Conservation (phyloP, 2,797 vertebrate genomes). For the Macroramphosus scolopax region DNA sequence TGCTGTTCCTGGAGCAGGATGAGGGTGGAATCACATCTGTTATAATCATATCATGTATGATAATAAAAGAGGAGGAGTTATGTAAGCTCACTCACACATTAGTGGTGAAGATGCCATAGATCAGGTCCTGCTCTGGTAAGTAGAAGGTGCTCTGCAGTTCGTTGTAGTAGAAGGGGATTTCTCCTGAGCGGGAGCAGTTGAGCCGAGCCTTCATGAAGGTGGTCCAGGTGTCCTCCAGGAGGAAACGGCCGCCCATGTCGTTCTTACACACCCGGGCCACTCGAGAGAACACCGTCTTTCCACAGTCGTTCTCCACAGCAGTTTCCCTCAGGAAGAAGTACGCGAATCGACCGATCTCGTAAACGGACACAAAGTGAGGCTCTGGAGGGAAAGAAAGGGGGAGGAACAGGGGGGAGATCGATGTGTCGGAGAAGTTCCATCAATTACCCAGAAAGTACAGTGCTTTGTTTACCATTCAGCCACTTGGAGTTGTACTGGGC, state of each 20-base stretch:
- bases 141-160: conserved; percentile 95
- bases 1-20: conserved; percentile 84
- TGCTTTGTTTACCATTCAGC: conserved; percentile 85
- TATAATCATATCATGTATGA: too few species aligned
- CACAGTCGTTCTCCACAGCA: conserved; percentile 93
- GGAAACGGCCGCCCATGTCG: conserved; percentile 91
- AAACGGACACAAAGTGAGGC: conserved; percentile 93
- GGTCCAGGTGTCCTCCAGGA: conserved; percentile 96
- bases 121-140: conserved; percentile 88
- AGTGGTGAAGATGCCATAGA: conserved; percentile 97
- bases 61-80: too few species aligned
- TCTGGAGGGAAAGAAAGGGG: conserved; percentile 67
- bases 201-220: conserved; percentile 97
- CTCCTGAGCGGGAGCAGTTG: conserved; percentile 93
- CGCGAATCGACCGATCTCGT: conserved; percentile 90
- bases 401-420: not conserved
- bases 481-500: conserved; percentile 98
- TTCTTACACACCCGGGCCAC: conserved; percentile 94
- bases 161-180: conserved; percentile 93
- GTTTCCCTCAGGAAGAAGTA: conserved; percentile 96
- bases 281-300: conserved; percentile 90
- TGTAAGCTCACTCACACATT: conserved; percentile 83
- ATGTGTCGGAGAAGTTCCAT: too few species aligned
- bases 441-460: not conserved
- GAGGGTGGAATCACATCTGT: not conserved